These are phyloP conservation scores for Parasteatoda lunata DNA, from an alignment of 2,888 invertebrate genomes.

Conservation along the genomic window DNA sequence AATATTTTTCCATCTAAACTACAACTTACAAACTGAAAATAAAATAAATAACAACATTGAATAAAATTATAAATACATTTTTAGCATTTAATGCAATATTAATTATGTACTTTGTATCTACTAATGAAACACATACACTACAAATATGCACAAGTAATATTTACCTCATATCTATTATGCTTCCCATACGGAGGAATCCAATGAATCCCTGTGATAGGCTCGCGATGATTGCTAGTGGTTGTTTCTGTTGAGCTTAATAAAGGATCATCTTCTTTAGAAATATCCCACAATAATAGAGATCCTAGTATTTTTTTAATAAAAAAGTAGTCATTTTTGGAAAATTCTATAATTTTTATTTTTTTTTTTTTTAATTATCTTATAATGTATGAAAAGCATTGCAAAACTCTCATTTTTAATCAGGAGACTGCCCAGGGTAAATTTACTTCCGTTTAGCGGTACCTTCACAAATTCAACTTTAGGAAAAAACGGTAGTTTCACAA, in stretches of 20 bases:
- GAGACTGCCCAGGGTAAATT: too few species aligned
- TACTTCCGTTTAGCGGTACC: too few species aligned
- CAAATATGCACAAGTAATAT: slow-evolving; percentile 59
- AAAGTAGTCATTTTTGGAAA: too few species aligned
- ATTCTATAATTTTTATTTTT: too few species aligned
- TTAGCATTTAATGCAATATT: background rate
- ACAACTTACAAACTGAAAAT: slow-evolving; percentile 73
- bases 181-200: slow-evolving; percentile 72
- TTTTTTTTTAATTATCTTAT: too few species aligned
- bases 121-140: background rate
- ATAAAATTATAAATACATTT: background rate
- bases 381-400: too few species aligned
- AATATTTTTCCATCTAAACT: slow-evolving; percentile 75
- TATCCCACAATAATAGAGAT: slow-evolving; percentile 75
- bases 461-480: too few species aligned
- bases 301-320: background rate
- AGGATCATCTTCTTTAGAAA: slow-evolving; percentile 74
- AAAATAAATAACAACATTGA: background rate
- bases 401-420: too few species aligned
- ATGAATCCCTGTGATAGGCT: slow-evolving; percentile 74
- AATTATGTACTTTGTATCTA: background rate
- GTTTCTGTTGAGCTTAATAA: slow-evolving; percentile 74
- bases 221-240: slow-evolving; percentile 74
- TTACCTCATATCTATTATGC: slow-evolving; percentile 65
- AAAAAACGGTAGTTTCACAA: too few species aligned